phyloP scores from a whole-genome alignment of 2,888 invertebrate species.

The Sepiola atlantica region DNA sequence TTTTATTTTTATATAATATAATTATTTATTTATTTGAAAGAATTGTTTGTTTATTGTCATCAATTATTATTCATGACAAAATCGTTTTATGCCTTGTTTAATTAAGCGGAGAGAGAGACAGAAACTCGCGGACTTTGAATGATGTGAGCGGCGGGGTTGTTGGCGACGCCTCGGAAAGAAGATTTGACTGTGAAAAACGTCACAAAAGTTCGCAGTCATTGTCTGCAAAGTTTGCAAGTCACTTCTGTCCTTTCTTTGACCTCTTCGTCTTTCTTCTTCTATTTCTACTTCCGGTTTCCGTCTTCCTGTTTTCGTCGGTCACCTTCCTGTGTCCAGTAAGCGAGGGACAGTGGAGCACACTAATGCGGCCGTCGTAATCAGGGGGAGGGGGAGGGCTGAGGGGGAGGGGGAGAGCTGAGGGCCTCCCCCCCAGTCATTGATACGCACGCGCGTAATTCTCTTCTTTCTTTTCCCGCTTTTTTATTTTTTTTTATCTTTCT shows the following conservation, averaged over 20 bases:
- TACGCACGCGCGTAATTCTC: background rate
- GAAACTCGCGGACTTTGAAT: background rate
- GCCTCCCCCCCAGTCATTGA: background rate
- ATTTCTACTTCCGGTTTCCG: background rate
- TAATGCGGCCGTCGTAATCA: too few relatives aligned
- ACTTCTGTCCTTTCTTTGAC: too few relatives aligned
- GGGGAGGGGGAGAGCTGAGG: too few relatives aligned
- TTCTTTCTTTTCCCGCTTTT: background rate
- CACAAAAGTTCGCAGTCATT: background rate
- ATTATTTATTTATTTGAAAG: too few relatives aligned
- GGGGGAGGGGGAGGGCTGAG: too few relatives aligned
- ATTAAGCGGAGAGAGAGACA: background rate
- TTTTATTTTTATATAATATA: too few relatives aligned
- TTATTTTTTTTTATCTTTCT: too few relatives aligned
- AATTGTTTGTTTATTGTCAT: too few relatives aligned
- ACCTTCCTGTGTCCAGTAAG: slow-evolving; percentile 32
- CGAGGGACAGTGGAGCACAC: background rate
- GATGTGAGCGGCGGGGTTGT: background rate
- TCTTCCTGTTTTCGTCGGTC: background rate
- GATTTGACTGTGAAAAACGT: background rate
- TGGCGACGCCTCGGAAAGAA: background rate
- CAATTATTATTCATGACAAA: background rate
- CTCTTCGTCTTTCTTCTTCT: too few relatives aligned
- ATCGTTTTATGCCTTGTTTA: background rate
- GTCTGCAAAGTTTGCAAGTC: background rate